Percentiles rank a stretch among this genome's conserved stretches.
Evolutionary conservation across 2,113 vertebrate species (phyloP).

Genomic region (Scomber japonicus): DNA sequence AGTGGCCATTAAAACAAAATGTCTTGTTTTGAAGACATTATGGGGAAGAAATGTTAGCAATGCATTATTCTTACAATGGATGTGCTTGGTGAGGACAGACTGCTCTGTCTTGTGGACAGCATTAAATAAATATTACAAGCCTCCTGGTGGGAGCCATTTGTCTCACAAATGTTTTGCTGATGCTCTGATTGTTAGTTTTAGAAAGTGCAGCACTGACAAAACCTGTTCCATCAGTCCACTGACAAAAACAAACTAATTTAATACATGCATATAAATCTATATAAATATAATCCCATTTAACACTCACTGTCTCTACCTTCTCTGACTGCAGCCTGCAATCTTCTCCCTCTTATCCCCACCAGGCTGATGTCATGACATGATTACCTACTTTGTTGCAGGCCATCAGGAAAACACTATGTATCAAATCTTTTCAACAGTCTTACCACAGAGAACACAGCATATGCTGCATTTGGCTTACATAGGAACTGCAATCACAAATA

Average conservation of each 20-base stretch:
- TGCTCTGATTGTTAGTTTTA: slow-evolving; percentile 29
- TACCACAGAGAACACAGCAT: no score
- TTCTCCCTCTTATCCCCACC: not conserved
- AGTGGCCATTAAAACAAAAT: slow-evolving; percentile 57
- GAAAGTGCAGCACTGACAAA: slow-evolving; percentile 22
- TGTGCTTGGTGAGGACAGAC: slow-evolving; percentile 44
- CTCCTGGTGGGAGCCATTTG: slow-evolving; percentile 29
- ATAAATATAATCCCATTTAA: slow-evolving; percentile 2
- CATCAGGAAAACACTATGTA: not conserved
- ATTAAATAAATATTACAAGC: slow-evolving; percentile 49
- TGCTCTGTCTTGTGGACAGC: slow-evolving; percentile 55
- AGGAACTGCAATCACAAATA: not conserved
- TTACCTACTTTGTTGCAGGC: not conserved
- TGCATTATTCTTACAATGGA: slow-evolving; percentile 44
- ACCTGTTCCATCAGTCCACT: not conserved
- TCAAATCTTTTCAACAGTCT: no score
- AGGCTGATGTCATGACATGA: not conserved
- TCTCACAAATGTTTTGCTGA: slow-evolving; percentile 26
- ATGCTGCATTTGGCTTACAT: not conserved
- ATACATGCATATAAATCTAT: slow-evolving; percentile 7
- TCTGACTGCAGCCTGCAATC: not conserved
- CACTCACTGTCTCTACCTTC: not conserved
- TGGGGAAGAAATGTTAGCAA: slow-evolving; percentile 34
- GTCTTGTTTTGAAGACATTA: slow-evolving; percentile 52
- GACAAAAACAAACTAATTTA: slow-evolving; percentile 16